Evolutionary conservation across 2,797 vertebrate genomes (phyloP).

Genomic region (Mus minutoides): DNA sequence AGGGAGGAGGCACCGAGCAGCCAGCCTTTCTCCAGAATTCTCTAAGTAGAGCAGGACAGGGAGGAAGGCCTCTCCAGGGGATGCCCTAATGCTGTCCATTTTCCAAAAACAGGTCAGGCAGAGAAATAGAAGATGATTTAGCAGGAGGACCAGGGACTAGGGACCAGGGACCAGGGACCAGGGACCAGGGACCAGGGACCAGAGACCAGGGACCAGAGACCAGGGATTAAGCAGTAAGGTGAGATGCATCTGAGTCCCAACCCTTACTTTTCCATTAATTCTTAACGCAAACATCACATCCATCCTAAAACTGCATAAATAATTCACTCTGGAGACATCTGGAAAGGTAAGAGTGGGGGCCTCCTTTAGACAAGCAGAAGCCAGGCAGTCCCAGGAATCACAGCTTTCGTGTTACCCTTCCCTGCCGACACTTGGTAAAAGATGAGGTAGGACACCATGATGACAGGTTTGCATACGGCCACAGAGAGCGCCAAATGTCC

Average conservation of each 20-base stretch:
- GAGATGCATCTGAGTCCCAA: not conserved
- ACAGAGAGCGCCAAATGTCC: conserved; percentile 84
- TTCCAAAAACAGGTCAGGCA: not conserved
- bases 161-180: not conserved
- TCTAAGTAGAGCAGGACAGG: not conserved
- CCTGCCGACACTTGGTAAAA: conserved; percentile 80
- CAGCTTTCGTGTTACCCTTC: conserved; percentile 45
- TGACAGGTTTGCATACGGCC: conserved; percentile 85
- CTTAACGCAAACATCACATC: conserved; percentile 66
- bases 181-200: not conserved
- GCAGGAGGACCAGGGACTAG: not conserved
- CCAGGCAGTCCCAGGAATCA: conserved; percentile 71
- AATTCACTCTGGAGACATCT: conserved; percentile 71
- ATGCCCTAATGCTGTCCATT: accelerated
- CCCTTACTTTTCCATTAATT: conserved; percentile 11
- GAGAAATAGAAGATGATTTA: conserved; percentile 16
- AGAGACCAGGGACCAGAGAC: not conserved
- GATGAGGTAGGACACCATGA: conserved; percentile 81
- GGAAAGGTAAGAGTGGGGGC: conserved; percentile 76
- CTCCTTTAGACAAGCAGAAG: conserved; percentile 69
- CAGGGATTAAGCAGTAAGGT: not conserved
- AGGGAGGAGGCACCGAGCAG: not conserved
- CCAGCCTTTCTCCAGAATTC: not conserved
- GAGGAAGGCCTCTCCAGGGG: not conserved
- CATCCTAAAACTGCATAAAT: conserved; percentile 67